Base-by-base conservation (phyloP, 2,888 invertebrate genomes). In the Nebria salina region DNA sequence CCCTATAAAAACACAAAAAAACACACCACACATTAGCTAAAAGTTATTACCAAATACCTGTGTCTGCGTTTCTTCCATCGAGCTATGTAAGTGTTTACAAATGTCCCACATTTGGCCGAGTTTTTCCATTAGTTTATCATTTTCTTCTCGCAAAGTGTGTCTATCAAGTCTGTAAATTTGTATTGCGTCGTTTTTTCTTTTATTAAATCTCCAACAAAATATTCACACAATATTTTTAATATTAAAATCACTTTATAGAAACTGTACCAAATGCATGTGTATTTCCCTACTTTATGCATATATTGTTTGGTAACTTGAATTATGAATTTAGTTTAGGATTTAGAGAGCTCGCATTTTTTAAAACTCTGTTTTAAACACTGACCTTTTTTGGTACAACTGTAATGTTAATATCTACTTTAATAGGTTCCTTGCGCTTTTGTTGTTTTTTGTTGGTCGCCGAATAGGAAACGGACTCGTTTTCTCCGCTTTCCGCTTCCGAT, bases 391-490 rank as follows among this genome's bases (percentile, higher is more conserved):
- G 84, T 87, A 94, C 92, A 87, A 94, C 90, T 88, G 94, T 94
- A 83, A 95, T 94, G 88, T 93, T 94, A 86, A 95, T 94, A 88
- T 95, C 94, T 89, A 95, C 93, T 91, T 94, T 94, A 85, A 95
- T 93, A 77, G 94, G 94, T 89, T 92, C 93, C 91, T 92, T 92
- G 89, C 89, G 89, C 88, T 89, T 89, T 88, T 87, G 87, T 85
- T 89, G 87, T 87, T 87, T 88, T 54, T 70, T 75, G 68, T 15
- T 54, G 54, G 13, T 66, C 79, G 87, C 87, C 86, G 87, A 87
- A 84, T 86, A 87, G 88, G 87, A 89, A 89, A 86, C 89, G 86
- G 87, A 89, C 89, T 86, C 89, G 88, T 85, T 89, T 89, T 87
- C 88, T 86, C 84, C 85, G 86, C 85, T 85, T 86, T 84, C 86